These are phyloP conservation scores for Drosophila pseudotakahashii DNA, from an alignment of 2,888 invertebrate species.

Conservation along the genomic window DNA sequence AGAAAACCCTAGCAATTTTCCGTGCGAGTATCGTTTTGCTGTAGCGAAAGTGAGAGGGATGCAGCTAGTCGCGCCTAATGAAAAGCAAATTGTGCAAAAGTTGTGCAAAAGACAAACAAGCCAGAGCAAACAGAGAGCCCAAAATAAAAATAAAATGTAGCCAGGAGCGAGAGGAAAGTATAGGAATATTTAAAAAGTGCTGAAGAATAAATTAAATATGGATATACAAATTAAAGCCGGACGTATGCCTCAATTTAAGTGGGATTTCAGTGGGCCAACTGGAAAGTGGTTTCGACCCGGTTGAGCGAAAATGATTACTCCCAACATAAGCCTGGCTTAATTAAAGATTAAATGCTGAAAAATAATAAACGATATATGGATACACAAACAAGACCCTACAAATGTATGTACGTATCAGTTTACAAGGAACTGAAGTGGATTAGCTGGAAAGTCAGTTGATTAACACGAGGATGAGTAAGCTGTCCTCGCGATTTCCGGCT, in stretches of 20 bases:
- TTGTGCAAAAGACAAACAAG: slow-evolving; percentile 41
- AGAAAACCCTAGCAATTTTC: slow-evolving; percentile 3
- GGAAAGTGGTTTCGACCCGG: neutral
- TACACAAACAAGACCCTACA: neutral
- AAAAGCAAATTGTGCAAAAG: slow-evolving; percentile 49
- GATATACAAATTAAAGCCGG: slow-evolving; percentile 33
- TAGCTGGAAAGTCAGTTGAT: neutral
- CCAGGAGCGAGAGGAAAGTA: slow-evolving; percentile 6
- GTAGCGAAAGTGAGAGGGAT: slow-evolving; percentile 16
- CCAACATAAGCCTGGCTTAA: neutral
- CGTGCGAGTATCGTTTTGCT: slow-evolving; percentile 5
- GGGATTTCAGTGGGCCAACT: slow-evolving; percentile 1
- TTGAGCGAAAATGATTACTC: neutral
- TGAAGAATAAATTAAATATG: slow-evolving; percentile 57
- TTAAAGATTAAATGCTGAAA: neutral
- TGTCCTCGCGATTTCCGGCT: neutral
- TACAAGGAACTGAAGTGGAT: neutral
- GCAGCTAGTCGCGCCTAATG: slow-evolving; percentile 43
- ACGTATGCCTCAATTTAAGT: slow-evolving; percentile 8
- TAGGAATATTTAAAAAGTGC: slow-evolving; percentile 21
- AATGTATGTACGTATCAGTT: neutral
- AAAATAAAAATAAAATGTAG: slow-evolving; percentile 9
- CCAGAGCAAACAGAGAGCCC: slow-evolving; percentile 43
- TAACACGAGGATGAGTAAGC: neutral
- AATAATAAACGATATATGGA: neutral